Base-by-base conservation (phyloP, 2,113 vertebrate species). In the Ranitomeya variabilis region DNA sequence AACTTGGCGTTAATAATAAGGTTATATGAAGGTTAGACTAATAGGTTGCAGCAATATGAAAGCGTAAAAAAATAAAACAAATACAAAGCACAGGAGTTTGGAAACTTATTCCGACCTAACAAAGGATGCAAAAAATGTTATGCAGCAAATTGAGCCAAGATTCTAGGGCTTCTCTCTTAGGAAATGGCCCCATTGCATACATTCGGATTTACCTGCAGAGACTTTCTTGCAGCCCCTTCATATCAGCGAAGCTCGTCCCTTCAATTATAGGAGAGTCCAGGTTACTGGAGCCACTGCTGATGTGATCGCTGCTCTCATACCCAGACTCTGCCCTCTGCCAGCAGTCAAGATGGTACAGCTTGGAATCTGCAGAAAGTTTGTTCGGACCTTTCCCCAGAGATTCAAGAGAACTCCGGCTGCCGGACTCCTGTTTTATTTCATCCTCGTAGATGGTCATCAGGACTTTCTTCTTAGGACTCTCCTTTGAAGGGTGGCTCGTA, bases 401-500 rank as follows among this genome's bases (percentile, higher is more conserved):
- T 83, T 98, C 98, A 90, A 97, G 91, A 0, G 97, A 97, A 89
- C 94, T 97, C 66, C 94, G 93, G 91, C 96, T 97, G 88, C 96
- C 96, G 0, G 88, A 93, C 84, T 98, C 97, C 1, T 95, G 95
- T 90, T 94, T 96, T 55, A 94, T 94, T 92, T 98, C 98, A 15
- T 99, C 97, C 93, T 99, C 98, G 21, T 98, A 99, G 74, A 99
- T 99, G 60, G 98, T 99, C 97, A 97, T 96, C 69, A 99, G 93
- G 80, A 94, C 94, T 91, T 97, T 97, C 18, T 95, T 96, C 90
- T 95, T 95, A n/a, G 92, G 92, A n/a, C 93, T 96, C 73, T 97
- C 96, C 71, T 93, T 93, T 0, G 93, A 90, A 95, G 95, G 94
- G 0, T 90, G 90, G 51, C 76, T 92, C 57, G 94, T 92, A 88